These are phyloP conservation scores for Sesia bembeciformis DNA, from an alignment of 2,888 invertebrate genomes.

Conservation along the genomic window DNA sequence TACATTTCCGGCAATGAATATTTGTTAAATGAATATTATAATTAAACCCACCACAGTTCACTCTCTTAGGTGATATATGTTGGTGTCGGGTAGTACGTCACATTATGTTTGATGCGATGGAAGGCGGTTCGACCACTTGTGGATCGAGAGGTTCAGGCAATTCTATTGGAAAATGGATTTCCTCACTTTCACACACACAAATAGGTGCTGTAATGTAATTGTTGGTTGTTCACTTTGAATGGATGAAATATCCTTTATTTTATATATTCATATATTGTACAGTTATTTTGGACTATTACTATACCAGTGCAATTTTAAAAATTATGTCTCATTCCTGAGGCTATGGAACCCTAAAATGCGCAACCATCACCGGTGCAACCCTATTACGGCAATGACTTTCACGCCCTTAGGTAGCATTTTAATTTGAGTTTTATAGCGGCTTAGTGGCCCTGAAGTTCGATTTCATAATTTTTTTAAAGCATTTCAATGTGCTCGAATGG, in stretches of 20 bases:
- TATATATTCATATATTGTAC: too few relatives aligned
- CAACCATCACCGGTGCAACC: slow-evolving; percentile 16
- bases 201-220: too few relatives aligned
- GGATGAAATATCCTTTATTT: too few relatives aligned
- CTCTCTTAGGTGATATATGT: too few relatives aligned
- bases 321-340: not conserved
- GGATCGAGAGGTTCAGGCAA: slow-evolving; percentile 39
- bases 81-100: too few relatives aligned
- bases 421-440: slow-evolving; percentile 38
- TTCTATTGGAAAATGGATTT: slow-evolving; percentile 42
- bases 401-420: slow-evolving; percentile 40
- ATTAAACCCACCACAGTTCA: too few relatives aligned
- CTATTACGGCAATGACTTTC: slow-evolving; percentile 36
- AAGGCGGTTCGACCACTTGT: slow-evolving; percentile 67
- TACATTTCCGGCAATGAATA: too few relatives aligned
- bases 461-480: not conserved
- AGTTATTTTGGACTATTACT: too few relatives aligned
- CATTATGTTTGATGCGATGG: slow-evolving; percentile 11
- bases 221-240: too few relatives aligned
- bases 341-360: not conserved
- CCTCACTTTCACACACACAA: slow-evolving; percentile 3
- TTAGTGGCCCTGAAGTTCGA: not conserved
- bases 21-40: too few relatives aligned
- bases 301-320: too few relatives aligned
- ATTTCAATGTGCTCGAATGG: not conserved